phyloP scores from a whole-genome alignment of 1,140 invertebrate species.

The Hirudo medicinalis region DNA sequence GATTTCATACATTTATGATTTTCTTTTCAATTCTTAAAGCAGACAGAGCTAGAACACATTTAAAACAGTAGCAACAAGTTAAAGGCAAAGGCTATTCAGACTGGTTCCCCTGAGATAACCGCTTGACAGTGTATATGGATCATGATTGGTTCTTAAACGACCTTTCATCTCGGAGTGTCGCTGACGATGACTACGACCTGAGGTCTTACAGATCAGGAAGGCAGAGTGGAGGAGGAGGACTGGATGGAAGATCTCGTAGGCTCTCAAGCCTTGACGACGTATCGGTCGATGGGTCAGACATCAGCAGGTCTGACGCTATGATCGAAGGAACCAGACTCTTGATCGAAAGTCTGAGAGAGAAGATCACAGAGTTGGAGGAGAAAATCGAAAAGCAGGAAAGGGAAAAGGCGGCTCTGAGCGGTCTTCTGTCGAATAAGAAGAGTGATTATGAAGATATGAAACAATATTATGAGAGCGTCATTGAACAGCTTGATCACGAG shows the following conservation, averaged over 20 bases:
- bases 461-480: slow-evolving; percentile 61
- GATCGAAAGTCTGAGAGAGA: slow-evolving; percentile 22
- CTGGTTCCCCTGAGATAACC: no score
- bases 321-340: slow-evolving; percentile 20
- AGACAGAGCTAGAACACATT: no score
- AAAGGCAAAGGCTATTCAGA: no score
- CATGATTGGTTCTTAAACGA: neutral
- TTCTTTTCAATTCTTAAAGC: no score
- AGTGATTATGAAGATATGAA: slow-evolving; percentile 40
- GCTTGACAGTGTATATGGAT: neutral
- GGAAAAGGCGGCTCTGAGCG: slow-evolving; percentile 20
- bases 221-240: neutral
- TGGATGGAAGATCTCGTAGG: neutral
- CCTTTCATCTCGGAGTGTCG: neutral
- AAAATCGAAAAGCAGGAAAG: slow-evolving; percentile 19
- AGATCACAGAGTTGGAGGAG: slow-evolving; percentile 15
- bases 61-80: no score
- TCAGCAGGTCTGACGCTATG: slow-evolving; percentile 19
- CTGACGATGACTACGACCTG: slow-evolving; percentile 4
- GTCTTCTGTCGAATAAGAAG: slow-evolving; percentile 19
- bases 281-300: slow-evolving; percentile 9
- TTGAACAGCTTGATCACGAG: slow-evolving; percentile 22
- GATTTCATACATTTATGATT: no score
- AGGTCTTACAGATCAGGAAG: no score
- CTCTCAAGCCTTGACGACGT: slow-evolving; percentile 8